A percentile compares a stretch with the other conserved stretches of the same genome.
phyloP scores from a whole-genome alignment of 2,888 invertebrate genomes.

The Campaea margaritaria region DNA sequence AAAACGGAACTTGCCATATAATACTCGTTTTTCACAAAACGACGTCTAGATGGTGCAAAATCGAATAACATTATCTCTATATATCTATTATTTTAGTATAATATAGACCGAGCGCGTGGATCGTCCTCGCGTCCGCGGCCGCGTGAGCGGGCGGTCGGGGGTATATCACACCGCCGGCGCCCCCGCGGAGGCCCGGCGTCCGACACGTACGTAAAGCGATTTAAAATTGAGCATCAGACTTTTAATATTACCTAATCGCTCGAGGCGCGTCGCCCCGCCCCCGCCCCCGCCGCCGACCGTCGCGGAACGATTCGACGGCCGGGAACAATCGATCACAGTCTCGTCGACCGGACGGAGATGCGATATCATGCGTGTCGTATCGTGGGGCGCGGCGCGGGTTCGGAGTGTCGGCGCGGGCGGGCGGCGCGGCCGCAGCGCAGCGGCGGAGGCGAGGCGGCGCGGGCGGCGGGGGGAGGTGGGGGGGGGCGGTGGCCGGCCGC shows the following conservation, averaged over 20 bases:
- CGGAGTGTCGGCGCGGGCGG: neutral
- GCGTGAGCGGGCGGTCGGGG: conserved; percentile 23
- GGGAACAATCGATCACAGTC: no score
- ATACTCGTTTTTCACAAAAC: conserved; percentile 16
- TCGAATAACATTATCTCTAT: conserved; percentile 3
- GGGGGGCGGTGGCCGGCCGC: conserved; percentile 1
- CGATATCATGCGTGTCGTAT: no score
- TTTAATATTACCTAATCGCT: conserved; percentile 45
- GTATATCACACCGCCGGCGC: conserved; percentile 21
- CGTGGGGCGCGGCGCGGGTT: no score
- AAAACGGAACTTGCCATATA: neutral
- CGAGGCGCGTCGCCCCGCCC: conserved; percentile 6
- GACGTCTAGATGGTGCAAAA: conserved; percentile 21
- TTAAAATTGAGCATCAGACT: conserved; percentile 55
- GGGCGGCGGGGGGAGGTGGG: neutral
- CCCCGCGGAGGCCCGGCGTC: conserved; percentile 21
- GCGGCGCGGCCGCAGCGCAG: neutral
- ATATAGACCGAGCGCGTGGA: conserved; percentile 9
- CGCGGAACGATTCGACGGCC: no score
- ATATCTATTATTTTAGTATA: no score
- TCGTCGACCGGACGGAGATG: neutral
- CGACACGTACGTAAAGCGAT: conserved; percentile 43
- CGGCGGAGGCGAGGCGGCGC: neutral
- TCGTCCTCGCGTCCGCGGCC: conserved; percentile 3
- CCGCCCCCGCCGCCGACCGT: neutral